Evolutionary conservation across 2,113 vertebrate species (phyloP), one percentile per base, ranked within the genome.

Genomic region (Entelurus aequoreus): DNA sequence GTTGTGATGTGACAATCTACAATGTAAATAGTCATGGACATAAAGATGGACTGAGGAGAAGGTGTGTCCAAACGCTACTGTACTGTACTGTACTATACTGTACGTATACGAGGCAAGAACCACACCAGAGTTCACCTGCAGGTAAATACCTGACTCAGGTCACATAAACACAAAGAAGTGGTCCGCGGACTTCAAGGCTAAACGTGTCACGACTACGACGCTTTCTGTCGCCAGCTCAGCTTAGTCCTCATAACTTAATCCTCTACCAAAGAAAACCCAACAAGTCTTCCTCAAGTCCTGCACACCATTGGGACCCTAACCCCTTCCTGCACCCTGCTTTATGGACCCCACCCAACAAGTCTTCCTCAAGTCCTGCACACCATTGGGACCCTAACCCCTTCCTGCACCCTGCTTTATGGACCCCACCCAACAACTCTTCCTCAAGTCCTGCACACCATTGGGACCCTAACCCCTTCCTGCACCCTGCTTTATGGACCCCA

Each of bases 401-500:
- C 35, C 7, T 10, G 42, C 38, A 72, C 49, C 76, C 67, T 52
- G 50, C 62, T 64, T 84, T 62, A 55, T 78, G 79, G 46, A 66
- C 38, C 4, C n/a, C 55, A 80, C 68, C 19, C 19, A 19, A 19
- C 19, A 19, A 19, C 19, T 2, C 19, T 19, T 19, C 19, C 19
- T 19, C 19, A 1, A 19, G 19, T 19, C 1, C 19, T 19, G 19
- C 19, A 19, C 19, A 19, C 19, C 19, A 19, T 19, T 19, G 1
- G 44, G 13, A 58, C 8, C 35, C 5, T 48, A 48, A 16, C 16
- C 5, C 15, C 57, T 11, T n/a, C 35, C 7, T 10, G 42, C 38
- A 72, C 49, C 76, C 67, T 52, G 50, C 62, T 64, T 84, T 62
- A 55, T 78, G 79, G 46, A 66, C 38, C 4, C n/a, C 55, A 80